Conservation (phyloP, 2,113 vertebrate species). For the Hippolais icterina region DNA sequence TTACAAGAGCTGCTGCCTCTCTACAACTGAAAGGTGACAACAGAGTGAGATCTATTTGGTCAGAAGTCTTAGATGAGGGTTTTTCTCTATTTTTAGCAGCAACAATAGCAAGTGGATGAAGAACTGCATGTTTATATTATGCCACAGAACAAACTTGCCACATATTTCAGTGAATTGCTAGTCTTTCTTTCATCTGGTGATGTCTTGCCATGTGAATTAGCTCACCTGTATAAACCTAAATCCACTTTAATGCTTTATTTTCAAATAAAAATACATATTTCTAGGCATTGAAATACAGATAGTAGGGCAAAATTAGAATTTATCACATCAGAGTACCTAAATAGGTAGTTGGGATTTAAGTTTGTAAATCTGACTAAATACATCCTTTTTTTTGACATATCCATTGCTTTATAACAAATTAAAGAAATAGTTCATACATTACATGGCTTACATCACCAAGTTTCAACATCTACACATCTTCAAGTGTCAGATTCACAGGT, state of each 20-base stretch:
- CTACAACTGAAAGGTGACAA: not conserved
- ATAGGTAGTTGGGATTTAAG: not conserved
- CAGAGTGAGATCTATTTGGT: not conserved
- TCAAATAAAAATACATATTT: not conserved
- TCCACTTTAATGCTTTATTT: not conserved
- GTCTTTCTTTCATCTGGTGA: not conserved
- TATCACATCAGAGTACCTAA: not conserved
- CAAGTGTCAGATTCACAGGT: not conserved
- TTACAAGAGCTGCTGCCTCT: not conserved
- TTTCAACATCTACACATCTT: not conserved
- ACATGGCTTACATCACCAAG: not conserved
- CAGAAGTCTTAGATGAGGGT: not conserved
- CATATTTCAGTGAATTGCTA: not conserved
- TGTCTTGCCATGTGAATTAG: not conserved
- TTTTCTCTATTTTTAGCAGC: slow-evolving; percentile 41
- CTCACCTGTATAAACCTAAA: not conserved
- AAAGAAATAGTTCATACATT: not conserved
- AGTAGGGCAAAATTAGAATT: not conserved
- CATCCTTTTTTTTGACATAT: not conserved
- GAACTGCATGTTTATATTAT: not conserved
- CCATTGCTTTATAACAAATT: not conserved
- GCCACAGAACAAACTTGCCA: not conserved
- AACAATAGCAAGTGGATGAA: not conserved
- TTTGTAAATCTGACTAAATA: not conserved
- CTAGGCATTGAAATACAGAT: not conserved